These are phyloP conservation scores for Listronotus bonariensis DNA, from an alignment of 1,140 invertebrate genomes.

Conservation along the genomic window DNA sequence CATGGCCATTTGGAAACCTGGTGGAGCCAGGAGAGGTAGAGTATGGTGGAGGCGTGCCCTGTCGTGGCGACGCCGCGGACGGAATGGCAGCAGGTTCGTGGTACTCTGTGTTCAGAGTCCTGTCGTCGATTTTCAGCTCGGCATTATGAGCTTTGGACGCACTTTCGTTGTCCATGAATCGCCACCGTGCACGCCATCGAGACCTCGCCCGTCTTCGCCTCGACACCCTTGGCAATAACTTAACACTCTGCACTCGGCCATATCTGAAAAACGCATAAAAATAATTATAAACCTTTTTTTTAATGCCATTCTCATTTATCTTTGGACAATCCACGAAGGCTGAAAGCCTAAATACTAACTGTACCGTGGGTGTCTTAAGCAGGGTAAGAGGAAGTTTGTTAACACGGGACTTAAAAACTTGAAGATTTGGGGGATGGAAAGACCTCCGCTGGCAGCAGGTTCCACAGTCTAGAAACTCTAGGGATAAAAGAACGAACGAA, in stretches of 20 bases:
- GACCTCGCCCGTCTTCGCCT: slow-evolving; percentile 58
- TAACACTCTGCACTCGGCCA: slow-evolving; percentile 96
- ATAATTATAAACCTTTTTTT: too few species aligned
- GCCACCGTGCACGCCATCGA: slow-evolving; percentile 83
- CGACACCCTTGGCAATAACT: slow-evolving; percentile 71
- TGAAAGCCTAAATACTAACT: too few species aligned
- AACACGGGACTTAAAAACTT: too few species aligned
- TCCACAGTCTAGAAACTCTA: too few species aligned
- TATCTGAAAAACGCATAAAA: slow-evolving; percentile 77
- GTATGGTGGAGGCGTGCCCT: slow-evolving; percentile 55
- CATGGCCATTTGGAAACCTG: slow-evolving; percentile 54
- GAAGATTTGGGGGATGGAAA: too few species aligned
- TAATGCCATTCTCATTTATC: too few species aligned
- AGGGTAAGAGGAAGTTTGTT: too few species aligned
- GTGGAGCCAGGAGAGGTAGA: slow-evolving; percentile 51
- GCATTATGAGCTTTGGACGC: slow-evolving; percentile 89
- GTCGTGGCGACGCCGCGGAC: slow-evolving; percentile 59
- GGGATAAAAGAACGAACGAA: too few species aligned
- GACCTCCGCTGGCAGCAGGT: too few species aligned
- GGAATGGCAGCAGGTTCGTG: slow-evolving; percentile 84
- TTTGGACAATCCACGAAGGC: too few species aligned
- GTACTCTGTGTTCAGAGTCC: slow-evolving; percentile 87
- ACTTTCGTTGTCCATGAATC: slow-evolving; percentile 96
- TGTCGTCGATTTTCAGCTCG: slow-evolving; percentile 86
- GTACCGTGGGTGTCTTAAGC: too few species aligned